These are phyloP conservation scores for Endomychus coccineus DNA, from an alignment of 2,888 invertebrate species.

Conservation along the genomic window DNA sequence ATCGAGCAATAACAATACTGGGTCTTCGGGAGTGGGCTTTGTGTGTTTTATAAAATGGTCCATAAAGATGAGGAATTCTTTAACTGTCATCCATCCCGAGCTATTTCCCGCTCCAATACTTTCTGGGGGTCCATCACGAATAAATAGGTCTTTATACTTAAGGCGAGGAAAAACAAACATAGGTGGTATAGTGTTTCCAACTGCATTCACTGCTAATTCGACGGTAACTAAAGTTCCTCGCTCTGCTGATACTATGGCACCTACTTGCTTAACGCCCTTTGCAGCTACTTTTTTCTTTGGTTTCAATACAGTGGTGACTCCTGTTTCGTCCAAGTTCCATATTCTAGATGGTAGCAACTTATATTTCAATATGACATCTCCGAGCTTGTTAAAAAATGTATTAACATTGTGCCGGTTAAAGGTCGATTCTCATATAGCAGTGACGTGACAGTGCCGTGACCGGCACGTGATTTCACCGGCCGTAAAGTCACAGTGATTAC, in stretches of 20 bases:
- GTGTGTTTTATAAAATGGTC: conserved; percentile 29
- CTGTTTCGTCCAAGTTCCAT: too few relatives aligned
- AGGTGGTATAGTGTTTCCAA: conserved; percentile 23
- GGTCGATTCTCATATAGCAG: too few relatives aligned
- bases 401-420: conserved; percentile 10
- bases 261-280: conserved; percentile 30
- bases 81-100: conserved; percentile 31
- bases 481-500: too few relatives aligned
- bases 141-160: conserved; percentile 23
- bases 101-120: conserved; percentile 31
- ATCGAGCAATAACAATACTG: conserved; percentile 29
- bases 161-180: conserved; percentile 28
- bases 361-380: conserved; percentile 1
- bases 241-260: conserved; percentile 19
- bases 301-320: conserved; percentile 27
- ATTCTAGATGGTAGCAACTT: too few relatives aligned
- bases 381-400: conserved; percentile 6
- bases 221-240: conserved; percentile 23
- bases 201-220: conserved; percentile 20
- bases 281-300: conserved; percentile 28
- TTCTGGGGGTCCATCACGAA: conserved; percentile 27
- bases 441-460: too few relatives aligned
- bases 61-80: conserved; percentile 27
- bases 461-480: too few relatives aligned
- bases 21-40: conserved; percentile 21